Evolutionary conservation across 2,113 vertebrate genomes (phyloP).

Genomic region (Podocnemis expansa): DNA sequence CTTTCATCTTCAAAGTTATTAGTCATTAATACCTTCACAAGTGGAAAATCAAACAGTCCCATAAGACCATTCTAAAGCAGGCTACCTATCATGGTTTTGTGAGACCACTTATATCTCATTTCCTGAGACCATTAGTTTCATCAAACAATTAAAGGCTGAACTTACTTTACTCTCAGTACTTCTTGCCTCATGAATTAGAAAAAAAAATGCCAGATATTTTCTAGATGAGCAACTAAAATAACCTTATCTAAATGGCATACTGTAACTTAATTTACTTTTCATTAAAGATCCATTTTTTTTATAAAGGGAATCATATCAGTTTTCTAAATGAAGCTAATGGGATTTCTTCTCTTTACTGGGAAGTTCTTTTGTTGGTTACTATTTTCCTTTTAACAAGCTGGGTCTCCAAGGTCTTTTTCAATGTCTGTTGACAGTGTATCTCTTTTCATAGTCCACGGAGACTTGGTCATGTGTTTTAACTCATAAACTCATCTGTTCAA

Average conservation of each 20-base stretch:
- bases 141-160: conserved; percentile 21
- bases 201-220: conserved; percentile 7
- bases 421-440: not conserved
- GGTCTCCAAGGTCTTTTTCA: conserved; percentile 4
- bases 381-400: not conserved
- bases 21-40: not conserved
- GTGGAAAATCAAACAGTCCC: conserved; percentile 24
- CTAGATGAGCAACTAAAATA: not conserved
- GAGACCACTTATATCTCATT: not conserved
- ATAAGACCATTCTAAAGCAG: not conserved
- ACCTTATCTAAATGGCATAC: not conserved
- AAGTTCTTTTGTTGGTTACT: not conserved
- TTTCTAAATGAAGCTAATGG: not conserved
- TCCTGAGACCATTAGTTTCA: not conserved
- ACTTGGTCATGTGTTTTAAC: not conserved
- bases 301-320: not conserved
- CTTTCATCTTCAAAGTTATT: conserved; percentile 6
- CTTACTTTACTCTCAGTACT: conserved; percentile 18
- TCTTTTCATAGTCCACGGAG: not conserved
- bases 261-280: conserved; percentile 23
- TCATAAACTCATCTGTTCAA: not conserved
- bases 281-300: conserved; percentile 16
- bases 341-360: conserved; percentile 1
- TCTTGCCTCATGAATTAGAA: conserved; percentile 9
- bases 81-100: not conserved